Evolutionary conservation across 2,797 vertebrate species (phyloP).

Genomic region (Pseudocheirus occidentalis): DNA sequence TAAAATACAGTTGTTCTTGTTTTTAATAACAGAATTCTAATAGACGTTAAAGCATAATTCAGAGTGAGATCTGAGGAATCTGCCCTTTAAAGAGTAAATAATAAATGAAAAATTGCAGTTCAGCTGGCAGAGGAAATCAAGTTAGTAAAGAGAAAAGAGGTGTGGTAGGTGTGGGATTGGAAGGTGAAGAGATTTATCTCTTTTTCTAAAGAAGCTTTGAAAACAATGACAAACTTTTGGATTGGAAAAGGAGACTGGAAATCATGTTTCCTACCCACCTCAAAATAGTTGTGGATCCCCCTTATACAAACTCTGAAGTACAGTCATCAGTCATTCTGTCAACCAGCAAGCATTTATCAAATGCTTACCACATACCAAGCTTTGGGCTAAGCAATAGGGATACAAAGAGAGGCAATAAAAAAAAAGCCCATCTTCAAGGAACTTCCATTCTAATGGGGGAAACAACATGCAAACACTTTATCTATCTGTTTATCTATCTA

Average conservation of each 20-base stretch:
- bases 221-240: background rate
- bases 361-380: background rate
- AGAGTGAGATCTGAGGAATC: background rate
- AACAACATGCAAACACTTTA: background rate
- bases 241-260: background rate
- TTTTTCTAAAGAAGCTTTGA: background rate
- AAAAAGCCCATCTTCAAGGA: background rate
- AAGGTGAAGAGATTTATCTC: background rate
- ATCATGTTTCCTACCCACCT: background rate
- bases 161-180: fast-evolving
- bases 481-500: no score
- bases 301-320: background rate
- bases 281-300: background rate
- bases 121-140: background rate
- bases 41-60: background rate
- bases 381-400: background rate
- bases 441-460: background rate
- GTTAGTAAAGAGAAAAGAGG: background rate
- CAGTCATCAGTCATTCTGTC: background rate
- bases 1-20: background rate
- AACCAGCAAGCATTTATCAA: background rate
- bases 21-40: background rate
- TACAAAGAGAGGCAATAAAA: background rate
- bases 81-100: constrained; percentile 11
- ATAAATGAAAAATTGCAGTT: background rate